Percentiles rank a stretch among this genome's conserved stretches.
Evolutionary conservation across 2,113 vertebrate species (phyloP).

Genomic region (Cyprinodon tularosa): DNA sequence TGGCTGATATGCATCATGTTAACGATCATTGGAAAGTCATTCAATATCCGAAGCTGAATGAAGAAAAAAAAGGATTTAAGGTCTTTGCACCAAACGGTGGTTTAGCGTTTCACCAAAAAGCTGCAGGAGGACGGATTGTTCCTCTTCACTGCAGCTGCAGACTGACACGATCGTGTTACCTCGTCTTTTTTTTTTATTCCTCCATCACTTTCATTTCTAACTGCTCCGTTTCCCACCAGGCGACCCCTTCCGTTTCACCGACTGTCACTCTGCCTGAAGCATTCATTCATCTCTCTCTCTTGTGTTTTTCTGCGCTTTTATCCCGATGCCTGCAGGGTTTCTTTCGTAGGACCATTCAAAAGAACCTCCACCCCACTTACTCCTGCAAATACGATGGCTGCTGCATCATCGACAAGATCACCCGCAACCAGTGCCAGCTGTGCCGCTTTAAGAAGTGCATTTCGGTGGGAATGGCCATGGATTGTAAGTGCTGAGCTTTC

Average conservation of each 20-base stretch:
- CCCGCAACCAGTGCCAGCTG: conserved; percentile 98
- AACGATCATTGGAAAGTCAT: neutral
- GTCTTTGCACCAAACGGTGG: neutral
- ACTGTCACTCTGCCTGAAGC: conserved; percentile 3
- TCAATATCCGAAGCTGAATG: neutral
- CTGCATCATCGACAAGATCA: conserved; percentile 99
- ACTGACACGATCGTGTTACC: neutral
- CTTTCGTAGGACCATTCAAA: conserved; percentile 97
- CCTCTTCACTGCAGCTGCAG: neutral
- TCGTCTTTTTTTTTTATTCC: neutral
- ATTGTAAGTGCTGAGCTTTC: conserved; percentile 61
- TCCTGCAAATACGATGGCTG: conserved; percentile 97
- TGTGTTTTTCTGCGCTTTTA: neutral
- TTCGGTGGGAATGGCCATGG: conserved; percentile 81
- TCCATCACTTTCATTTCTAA: neutral
- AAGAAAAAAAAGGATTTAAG: neutral
- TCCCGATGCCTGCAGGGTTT: conserved; percentile 84
- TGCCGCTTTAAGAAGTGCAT: conserved; percentile 99
- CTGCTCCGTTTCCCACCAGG: neutral
- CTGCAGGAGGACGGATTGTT: neutral
- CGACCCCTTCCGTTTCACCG: neutral
- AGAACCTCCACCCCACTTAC: conserved; percentile 94
- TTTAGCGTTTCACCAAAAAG: neutral
- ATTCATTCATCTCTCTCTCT: neutral
- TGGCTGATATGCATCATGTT: neutral